Percentiles rank a stretch among this genome's conserved stretches.
Evolutionary conservation across 53 echinoderm and acorn worm genomes (phyloP).

Genomic region (Patiria pectinifera): DNA sequence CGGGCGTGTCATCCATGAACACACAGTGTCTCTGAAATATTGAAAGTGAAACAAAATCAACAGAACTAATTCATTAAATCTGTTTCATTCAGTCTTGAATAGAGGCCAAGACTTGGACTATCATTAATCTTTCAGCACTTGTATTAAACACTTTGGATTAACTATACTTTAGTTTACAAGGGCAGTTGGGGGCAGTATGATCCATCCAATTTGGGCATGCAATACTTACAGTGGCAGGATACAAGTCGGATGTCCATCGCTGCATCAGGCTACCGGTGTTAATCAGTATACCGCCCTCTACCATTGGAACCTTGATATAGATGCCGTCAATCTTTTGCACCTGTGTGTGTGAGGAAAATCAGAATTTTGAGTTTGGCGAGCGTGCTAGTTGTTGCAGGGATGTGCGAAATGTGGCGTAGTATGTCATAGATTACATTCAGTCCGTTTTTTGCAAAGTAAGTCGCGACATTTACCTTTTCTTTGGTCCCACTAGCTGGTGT

Average conservation of each 20-base stretch:
- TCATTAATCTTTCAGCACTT: no score
- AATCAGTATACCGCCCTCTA: constrained; percentile 79
- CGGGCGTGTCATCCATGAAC: constrained; percentile 66
- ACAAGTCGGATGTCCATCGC: constrained; percentile 86
- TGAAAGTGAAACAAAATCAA: background rate
- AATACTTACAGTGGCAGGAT: constrained; percentile 82
- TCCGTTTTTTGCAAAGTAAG: no score
- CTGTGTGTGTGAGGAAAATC: constrained; percentile 31
- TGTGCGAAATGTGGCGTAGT: no score
- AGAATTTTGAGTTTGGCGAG: background rate
- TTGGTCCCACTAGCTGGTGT: no score
- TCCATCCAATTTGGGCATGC: background rate
- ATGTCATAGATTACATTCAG: no score
- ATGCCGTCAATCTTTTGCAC: constrained; percentile 70
- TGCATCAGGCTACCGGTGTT: constrained; percentile 90
- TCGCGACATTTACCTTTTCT: no score
- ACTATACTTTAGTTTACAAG: no score
- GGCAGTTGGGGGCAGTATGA: no score
- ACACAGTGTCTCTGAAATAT: constrained; percentile 81
- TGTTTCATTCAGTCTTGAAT: no score
- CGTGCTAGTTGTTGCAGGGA: no score
- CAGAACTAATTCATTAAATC: background rate
- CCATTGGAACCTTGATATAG: constrained; percentile 73
- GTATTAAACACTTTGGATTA: no score
- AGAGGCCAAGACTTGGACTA: no score